Evolutionary conservation across 1,140 invertebrate species (phyloP).

Genomic region (Brachionus paranguensis): DNA sequence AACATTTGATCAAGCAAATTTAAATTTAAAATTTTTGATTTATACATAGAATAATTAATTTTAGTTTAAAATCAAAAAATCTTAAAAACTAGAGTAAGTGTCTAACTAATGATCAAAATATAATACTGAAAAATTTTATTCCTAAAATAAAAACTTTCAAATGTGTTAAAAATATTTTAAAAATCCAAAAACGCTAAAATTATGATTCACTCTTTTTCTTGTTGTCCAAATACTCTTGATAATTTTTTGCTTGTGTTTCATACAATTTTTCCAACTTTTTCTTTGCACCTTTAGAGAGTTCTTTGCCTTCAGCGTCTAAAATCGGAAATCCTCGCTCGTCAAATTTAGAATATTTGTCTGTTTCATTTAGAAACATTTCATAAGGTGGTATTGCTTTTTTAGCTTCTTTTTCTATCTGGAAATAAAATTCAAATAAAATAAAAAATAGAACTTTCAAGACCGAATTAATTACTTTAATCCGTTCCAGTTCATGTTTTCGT

Average conservation of each 20-base stretch:
- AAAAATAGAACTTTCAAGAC: background rate
- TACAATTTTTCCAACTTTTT: conserved; percentile 90
- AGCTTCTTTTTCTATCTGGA: conserved; percentile 68
- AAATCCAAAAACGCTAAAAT: background rate
- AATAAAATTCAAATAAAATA: conserved; percentile 42
- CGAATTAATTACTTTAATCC: background rate
- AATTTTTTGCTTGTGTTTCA: conserved; percentile 80
- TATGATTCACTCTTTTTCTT: conserved; percentile 5
- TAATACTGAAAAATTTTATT: background rate
- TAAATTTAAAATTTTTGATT: no score
- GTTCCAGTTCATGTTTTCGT: conserved; percentile 1
- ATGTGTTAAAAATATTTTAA: background rate
- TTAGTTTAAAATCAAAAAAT: no score
- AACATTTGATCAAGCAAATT: no score
- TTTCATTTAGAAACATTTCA: conserved; percentile 76
- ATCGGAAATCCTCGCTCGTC: conserved; percentile 90
- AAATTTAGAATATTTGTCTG: conserved; percentile 86
- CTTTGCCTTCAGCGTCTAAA: conserved; percentile 80
- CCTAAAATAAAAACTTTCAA: background rate
- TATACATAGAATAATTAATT: no score
- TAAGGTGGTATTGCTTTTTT: conserved; percentile 72
- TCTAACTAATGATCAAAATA: background rate
- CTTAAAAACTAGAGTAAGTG: no score
- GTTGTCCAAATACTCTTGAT: conserved; percentile 66
- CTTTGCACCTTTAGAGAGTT: conserved; percentile 78